A percentile compares a stretch with the other conserved stretches of the same genome.
phyloP scores from a whole-genome alignment of 2,888 invertebrate genomes.

The Ichneumon xanthorius region DNA sequence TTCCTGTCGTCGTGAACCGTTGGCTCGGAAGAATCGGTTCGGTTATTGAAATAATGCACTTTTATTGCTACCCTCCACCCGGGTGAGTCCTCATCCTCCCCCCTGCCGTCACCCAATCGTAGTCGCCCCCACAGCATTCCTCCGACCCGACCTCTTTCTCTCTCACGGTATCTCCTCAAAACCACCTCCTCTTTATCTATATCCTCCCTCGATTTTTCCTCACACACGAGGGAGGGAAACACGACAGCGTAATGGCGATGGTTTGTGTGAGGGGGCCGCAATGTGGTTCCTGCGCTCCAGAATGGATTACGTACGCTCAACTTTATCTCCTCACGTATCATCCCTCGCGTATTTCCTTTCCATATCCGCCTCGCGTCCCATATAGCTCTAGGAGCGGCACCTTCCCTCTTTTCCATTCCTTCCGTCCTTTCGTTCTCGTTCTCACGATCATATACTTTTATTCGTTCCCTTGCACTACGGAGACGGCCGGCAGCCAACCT shows the following conservation, averaged over 20 bases:
- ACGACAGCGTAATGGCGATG: constrained; percentile 30
- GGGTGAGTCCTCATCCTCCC: constrained; percentile 29
- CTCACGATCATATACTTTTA: constrained; percentile 38
- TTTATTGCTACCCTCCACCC: constrained; percentile 77
- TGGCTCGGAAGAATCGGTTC: constrained; percentile 82
- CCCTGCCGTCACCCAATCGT: constrained; percentile 1
- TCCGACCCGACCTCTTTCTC: constrained; percentile 18
- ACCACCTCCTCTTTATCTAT: constrained; percentile 32
- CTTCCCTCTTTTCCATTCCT: constrained; percentile 56
- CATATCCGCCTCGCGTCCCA: constrained; percentile 35
- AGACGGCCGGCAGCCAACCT: constrained; percentile 32
- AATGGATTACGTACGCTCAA: constrained; percentile 71
- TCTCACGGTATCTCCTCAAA: constrained; percentile 27
- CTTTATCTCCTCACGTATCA: constrained; percentile 68
- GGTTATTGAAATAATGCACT: constrained; percentile 84
- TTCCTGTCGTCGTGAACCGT: constrained; percentile 81
- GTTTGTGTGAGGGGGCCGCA: constrained; percentile 16
- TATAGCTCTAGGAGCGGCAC: constrained; percentile 67
- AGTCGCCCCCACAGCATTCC: not conserved
- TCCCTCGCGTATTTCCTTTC: constrained; percentile 57
- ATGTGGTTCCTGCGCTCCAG: constrained; percentile 52
- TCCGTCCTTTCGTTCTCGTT: constrained; percentile 38
- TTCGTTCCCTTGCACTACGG: constrained; percentile 38
- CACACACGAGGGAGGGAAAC: constrained; percentile 30
- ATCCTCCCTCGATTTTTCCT: constrained; percentile 1